Conservation (phyloP, 2,888 invertebrate genomes). For the Eupelmus urozonus region DNA sequence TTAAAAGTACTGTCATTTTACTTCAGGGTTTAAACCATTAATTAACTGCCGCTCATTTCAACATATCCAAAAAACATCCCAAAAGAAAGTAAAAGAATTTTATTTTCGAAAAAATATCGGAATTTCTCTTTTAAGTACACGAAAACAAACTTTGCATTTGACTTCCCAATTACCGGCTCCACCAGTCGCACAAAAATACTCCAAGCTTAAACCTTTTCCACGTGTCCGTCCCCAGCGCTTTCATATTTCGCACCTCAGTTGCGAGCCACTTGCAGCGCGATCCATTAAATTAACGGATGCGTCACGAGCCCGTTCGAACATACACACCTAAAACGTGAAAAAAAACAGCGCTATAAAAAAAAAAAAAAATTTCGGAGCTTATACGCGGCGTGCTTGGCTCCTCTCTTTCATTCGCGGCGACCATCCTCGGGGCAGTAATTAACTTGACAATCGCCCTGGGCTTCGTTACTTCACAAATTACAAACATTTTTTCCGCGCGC, state of each 20-base stretch:
- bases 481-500: constrained; percentile 12
- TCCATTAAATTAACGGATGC: constrained; percentile 47
- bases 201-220: not conserved
- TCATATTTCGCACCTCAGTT: constrained; percentile 6
- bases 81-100: no score
- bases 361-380: not conserved
- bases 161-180: constrained; percentile 4
- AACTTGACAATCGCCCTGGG: constrained; percentile 50
- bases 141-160: not conserved
- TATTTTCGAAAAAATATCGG: not conserved
- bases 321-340: not conserved
- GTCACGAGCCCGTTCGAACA: constrained; percentile 18
- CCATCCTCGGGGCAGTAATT: constrained; percentile 41
- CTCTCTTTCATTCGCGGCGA: not conserved
- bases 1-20: no score
- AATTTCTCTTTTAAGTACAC: not conserved
- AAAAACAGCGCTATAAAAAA: constrained; percentile 10
- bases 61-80: no score
- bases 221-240: not conserved
- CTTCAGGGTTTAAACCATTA: no score
- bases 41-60: no score
- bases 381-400: not conserved
- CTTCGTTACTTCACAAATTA: constrained; percentile 57
- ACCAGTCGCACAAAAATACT: not conserved
- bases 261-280: not conserved